These are phyloP conservation scores for Stramonita haemastoma DNA, from an alignment of 2,888 invertebrate species.

Conservation along the genomic window DNA sequence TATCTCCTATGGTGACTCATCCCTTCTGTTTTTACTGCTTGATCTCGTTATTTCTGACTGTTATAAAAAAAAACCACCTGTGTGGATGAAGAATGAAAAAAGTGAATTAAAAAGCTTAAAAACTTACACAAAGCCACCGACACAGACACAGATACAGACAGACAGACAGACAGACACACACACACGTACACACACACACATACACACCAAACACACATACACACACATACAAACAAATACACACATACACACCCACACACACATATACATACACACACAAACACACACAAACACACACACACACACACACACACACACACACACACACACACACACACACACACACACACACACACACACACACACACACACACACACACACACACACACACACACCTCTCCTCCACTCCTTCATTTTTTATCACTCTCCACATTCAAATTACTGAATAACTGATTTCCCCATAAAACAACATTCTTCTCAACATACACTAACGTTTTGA, in stretches of 20 bases:
- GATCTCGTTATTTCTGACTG: no score
- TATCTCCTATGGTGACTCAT: no score
- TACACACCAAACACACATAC: no score
- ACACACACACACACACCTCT: not conserved
- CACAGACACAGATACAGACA: no score
- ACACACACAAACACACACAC: constrained; percentile 23
- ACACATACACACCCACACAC: not conserved
- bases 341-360: constrained; percentile 12
- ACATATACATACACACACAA: not conserved
- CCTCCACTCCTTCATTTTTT: not conserved
- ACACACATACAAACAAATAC: constrained; percentile 1
- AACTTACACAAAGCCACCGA: no score
- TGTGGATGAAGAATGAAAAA: no score
- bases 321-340: not conserved
- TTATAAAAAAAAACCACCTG: no score
- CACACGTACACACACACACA: not conserved
- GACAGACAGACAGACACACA: not conserved
- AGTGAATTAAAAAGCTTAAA: no score
- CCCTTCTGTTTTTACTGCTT: no score
- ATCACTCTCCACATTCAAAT: not conserved
- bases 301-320: not conserved
- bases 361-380: not conserved
- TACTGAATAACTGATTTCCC: not conserved
- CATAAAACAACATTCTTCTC: not conserved
- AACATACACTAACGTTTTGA: not conserved